A percentile compares a stretch with the other conserved stretches of the same genome.
Evolutionary conservation across 2,797 vertebrate species (phyloP).

Genomic region (Manis crassicaudata): DNA sequence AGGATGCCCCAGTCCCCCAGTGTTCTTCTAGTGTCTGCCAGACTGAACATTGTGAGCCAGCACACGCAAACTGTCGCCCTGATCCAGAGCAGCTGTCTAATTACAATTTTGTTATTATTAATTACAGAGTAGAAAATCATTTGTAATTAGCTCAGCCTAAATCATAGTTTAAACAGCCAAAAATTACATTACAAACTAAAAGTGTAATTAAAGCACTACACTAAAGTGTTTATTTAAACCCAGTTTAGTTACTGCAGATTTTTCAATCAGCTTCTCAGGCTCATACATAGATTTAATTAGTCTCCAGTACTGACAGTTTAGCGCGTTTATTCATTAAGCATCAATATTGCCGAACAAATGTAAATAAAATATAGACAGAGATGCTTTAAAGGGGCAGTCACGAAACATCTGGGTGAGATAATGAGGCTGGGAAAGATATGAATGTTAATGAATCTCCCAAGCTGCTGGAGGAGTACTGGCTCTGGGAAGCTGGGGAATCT

Average conservation of each 20-base stretch:
- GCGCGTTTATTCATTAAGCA: constrained; percentile 90
- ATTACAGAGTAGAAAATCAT: constrained; percentile 95
- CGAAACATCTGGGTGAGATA: constrained; percentile 87
- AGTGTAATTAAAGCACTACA: constrained; percentile 98
- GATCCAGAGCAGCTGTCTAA: constrained; percentile 95
- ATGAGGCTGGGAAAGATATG: constrained; percentile 80
- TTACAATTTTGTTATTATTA: constrained; percentile 99
- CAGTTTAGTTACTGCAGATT: constrained; percentile 92
- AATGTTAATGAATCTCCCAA: constrained; percentile 83
- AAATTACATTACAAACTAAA: constrained; percentile 93
- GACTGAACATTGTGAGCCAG: constrained; percentile 91
- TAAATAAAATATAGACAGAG: constrained; percentile 89
- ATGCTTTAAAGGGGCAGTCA: constrained; percentile 88
- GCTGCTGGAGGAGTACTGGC: constrained; percentile 58
- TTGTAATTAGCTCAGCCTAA: constrained; percentile 98
- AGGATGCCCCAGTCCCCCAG: constrained; percentile 49
- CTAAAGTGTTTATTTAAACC: constrained; percentile 98
- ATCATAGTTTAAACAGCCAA: constrained; percentile 94
- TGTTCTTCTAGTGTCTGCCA: constrained; percentile 83
- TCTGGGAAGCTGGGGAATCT: constrained; percentile 59
- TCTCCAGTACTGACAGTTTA: constrained; percentile 90
- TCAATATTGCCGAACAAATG: constrained; percentile 89
- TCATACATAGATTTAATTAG: constrained; percentile 92
- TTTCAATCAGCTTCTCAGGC: constrained; percentile 92
- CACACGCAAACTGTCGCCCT: constrained; percentile 88